Base-by-base conservation (phyloP, 2,888 invertebrate genomes). In the Tuberolachnus salignus region DNA sequence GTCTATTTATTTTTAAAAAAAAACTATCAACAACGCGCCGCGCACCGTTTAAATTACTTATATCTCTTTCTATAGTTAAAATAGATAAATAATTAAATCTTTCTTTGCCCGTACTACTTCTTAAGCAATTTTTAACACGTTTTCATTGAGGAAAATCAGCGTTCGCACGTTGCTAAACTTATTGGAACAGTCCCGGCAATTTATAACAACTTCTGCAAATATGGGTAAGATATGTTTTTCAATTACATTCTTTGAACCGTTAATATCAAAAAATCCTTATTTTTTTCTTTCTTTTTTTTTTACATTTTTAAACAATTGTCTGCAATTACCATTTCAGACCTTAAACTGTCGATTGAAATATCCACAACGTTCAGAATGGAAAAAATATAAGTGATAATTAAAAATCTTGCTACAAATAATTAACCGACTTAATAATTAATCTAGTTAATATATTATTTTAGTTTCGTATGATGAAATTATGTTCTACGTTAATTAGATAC, bases 81-180 rank as follows among this genome's bases (percentile, higher is more conserved):
- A 61, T 61, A 61, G 26, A 34, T 34, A 34, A 61, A 61, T 34
- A 34, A 34, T 6, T 59, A 72, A 59, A 71, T n/a, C 19, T 34
- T 19, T 42, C 13, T 34, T 44, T 71, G n/a, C 3, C 8, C 44
- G 42, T 61, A 23, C 21, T 59, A 44, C 21, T 59, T 44, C 72
- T 44, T 16, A 44, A 21, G 46, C 72, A 72, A 49, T 72, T 59
- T 34, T 61, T 34, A 46, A 61, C 16, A 46, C 23, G 46, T 59
- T n/a, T 26, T 72, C 72, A 59, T 72, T 44, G 42, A 57, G 61
- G 44, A 59, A 61, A 72, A 72, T 44, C 21, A 72, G n/a, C n/a
- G n/a, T n/a, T n/a, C n/a, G n/a, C n/a, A n/a, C n/a, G n/a, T n/a
- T n/a, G n/a, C n/a, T n/a, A n/a, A n/a, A n/a, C 23, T 72, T 57